Percentiles rank a stretch among this genome's conserved stretches.
phyloP scores from a whole-genome alignment of 2,113 vertebrate species.

The Siniperca knerii region DNA sequence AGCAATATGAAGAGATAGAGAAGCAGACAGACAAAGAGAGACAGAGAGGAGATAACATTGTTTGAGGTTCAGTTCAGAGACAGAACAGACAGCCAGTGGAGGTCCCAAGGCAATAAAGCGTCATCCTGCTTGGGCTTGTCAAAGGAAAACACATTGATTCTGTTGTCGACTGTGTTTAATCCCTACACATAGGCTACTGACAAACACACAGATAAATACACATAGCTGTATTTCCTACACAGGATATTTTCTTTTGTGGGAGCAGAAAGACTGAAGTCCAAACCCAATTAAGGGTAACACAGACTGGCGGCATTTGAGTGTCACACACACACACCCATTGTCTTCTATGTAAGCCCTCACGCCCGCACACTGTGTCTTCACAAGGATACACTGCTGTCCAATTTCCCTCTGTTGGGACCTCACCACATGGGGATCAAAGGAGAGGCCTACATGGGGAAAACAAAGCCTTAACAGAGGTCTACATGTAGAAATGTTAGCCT shows the following conservation, averaged over 20 bases:
- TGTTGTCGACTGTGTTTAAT: constrained; percentile 80
- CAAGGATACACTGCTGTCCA: no score
- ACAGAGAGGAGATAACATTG: constrained; percentile 90
- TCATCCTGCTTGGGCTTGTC: constrained; percentile 79
- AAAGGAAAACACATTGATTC: constrained; percentile 82
- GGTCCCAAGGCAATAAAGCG: constrained; percentile 84
- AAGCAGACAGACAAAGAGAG: neutral
- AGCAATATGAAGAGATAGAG: constrained; percentile 28
- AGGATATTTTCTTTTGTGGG: neutral
- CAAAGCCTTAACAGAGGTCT: no score
- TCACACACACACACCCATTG: no score
- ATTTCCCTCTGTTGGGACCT: no score
- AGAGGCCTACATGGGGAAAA: no score
- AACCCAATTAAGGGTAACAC: neutral
- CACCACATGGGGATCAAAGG: no score
- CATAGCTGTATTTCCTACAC: neutral
- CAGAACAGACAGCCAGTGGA: constrained; percentile 89
- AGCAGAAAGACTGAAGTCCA: neutral
- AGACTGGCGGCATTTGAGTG: no score
- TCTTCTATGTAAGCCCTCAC: no score
- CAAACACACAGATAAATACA: neutral
- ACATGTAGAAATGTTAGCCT: no score
- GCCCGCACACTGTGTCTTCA: no score
- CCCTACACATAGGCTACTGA: constrained; percentile 53
- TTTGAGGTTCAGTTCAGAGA: constrained; percentile 85